phyloP scores from a whole-genome alignment of 2,797 vertebrate species.

The Rhinella marina region DNA sequence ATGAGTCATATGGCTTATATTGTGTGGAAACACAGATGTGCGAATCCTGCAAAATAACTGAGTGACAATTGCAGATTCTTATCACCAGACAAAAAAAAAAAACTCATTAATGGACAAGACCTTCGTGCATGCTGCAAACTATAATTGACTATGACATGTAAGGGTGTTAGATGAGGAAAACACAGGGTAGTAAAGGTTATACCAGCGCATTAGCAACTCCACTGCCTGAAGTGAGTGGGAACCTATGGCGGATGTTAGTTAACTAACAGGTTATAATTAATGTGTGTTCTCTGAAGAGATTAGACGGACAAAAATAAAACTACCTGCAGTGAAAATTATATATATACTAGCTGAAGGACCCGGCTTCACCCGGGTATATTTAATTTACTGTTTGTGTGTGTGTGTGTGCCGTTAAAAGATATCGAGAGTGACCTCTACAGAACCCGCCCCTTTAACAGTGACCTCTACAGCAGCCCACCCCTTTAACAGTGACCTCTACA shows the following conservation, averaged over 20 bases:
- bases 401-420: too few relatives aligned
- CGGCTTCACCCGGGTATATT: too few relatives aligned
- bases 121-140: background rate
- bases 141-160: constrained; percentile 35
- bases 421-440: too few relatives aligned
- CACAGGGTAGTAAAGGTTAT: constrained; percentile 46
- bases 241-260: background rate
- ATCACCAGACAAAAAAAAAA: background rate
- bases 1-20: background rate
- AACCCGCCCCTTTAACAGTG: too few relatives aligned
- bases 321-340: background rate
- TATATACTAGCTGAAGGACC: too few relatives aligned
- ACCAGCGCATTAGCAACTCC: constrained; percentile 15
- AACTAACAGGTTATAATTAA: constrained; percentile 39
- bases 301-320: background rate
- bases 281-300: constrained; percentile 19
- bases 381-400: too few relatives aligned
- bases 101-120: background rate
- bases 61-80: background rate
- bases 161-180: constrained; percentile 34
- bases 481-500: too few relatives aligned
- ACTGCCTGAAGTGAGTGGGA: constrained; percentile 40
- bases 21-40: background rate
- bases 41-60: background rate
- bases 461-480: too few relatives aligned